Evolutionary conservation across 2,888 invertebrate genomes (phyloP), one percentile per base, ranked within the genome.

Genomic region (Cheilosia impressa): DNA sequence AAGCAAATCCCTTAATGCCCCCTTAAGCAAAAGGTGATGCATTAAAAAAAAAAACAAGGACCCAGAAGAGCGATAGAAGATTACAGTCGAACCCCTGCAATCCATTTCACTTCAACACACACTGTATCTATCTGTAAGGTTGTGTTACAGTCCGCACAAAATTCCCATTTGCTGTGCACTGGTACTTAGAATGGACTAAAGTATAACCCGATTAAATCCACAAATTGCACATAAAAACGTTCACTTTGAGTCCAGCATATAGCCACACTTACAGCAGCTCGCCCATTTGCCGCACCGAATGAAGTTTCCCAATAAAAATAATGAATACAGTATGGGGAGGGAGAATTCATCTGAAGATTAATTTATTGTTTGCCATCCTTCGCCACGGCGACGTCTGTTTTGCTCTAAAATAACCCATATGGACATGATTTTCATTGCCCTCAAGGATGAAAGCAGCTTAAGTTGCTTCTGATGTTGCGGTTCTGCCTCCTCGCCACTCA

Each of bases 351-450:
- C 66, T 66, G 53, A 80, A 66, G 84, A 79, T 84, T 79, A 79
- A 84, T 84, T 84, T 84, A 76, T 84, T 79, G 71, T 79, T 84
- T 66, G 65, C 34, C 69, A 65, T 57, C 71, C 68, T 55, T 47
- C 66, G 69, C 71, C 63, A 60, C 15, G 47, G 65, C 47, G 65
- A 62, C 57, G 77, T 55, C 66, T 66, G 69, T 24, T 47, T 62
- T n/a, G 22, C 31, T 34, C 57, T 43, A 75, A 43, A 63, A 38
- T 52, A 63, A 75, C 75, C 84, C 75, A 65, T 84, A 84, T 84
- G 79, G 71, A 79, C 75, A 84, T 84, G 79, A 84, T 84, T 84
- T 80, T 79, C 75, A 84, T 84, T 66, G 66, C 79, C 53, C 60
- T 17, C 63, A 58, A 69, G 79, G 84, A 60, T 75, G 75, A 75